phyloP scores from a whole-genome alignment of 2,888 invertebrate species.

The Platycnemis pennipes region DNA sequence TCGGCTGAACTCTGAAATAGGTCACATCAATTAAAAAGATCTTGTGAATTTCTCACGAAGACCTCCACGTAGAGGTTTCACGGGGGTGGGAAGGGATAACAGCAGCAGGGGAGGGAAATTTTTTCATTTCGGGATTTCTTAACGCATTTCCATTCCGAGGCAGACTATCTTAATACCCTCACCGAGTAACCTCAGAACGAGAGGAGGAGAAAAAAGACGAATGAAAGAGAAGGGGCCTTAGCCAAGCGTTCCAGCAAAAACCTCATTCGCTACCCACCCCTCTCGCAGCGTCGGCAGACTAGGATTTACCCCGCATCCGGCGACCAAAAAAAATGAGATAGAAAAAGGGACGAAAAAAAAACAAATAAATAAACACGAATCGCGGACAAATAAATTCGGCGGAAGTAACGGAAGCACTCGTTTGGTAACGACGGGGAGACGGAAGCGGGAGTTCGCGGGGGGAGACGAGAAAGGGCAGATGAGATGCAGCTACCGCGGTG shows the following conservation, averaged over 20 bases:
- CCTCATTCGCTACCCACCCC: background rate
- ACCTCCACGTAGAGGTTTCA: background rate
- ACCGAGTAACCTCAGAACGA: slow-evolving; percentile 19
- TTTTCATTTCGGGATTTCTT: slow-evolving; percentile 28
- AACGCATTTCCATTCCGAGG: slow-evolving; percentile 29
- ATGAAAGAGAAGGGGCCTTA: background rate
- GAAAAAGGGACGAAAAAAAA: background rate
- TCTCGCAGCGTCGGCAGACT: background rate
- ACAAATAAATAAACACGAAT: background rate
- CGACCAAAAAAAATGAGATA: background rate
- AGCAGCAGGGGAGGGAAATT: background rate
- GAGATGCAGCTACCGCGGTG: slow-evolving; percentile 20
- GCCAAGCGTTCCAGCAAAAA: slow-evolving; percentile 20
- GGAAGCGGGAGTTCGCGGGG: background rate
- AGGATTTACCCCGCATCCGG: background rate
- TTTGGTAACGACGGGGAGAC: slow-evolving; percentile 24
- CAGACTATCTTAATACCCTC: slow-evolving; percentile 28
- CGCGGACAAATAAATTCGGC: slow-evolving; percentile 36
- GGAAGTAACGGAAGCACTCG: slow-evolving; percentile 36
- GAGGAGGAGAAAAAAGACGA: background rate
- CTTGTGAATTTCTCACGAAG: background rate
- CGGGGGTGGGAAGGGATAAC: background rate
- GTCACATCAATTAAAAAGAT: background rate
- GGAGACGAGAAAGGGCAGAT: background rate
- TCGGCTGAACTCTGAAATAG: background rate